Evolutionary conservation across 2,113 vertebrate species (phyloP), one percentile per base, ranked within the genome.

Genomic region (Saccopteryx leptura): DNA sequence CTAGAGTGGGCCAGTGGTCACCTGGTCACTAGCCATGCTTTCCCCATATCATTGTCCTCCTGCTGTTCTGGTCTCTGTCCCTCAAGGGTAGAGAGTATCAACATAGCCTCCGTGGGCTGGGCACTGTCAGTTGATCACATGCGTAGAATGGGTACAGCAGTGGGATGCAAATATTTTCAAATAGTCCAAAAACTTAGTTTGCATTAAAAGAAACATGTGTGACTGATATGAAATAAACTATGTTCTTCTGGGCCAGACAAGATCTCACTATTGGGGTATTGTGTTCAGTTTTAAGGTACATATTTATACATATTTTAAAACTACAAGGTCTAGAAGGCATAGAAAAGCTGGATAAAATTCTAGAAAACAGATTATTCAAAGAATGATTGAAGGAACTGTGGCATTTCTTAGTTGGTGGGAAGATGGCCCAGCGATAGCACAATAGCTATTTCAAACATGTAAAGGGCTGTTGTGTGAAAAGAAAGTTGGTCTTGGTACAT

Each of bases 281-380:
- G 33, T 90, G 66, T 11, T 95, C n/a, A 76, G 80, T 56, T 75
- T 71, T 33, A 88, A 88, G 26, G 54, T 33, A 87, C 1, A 7
- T 63, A 21, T 10, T 58, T 69, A 60, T 56, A 28, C 18, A 68
- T 65, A 33, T 46, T 83, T 66, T 60, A 85, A 63, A 80, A 31
- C 12, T 71, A 9, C 50, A 28, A 26, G 91, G 46, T 87, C 52
- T 69, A 66, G 14, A 76, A 82, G 72, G 24, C 33, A 76, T 28
- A 93, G 60, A 54, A 66, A 82, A 58, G 5, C 58, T 84, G 50
- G 15, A 7, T 15, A 33, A 46, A 65, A 46, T 21, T 68, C 80
- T 90, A 23, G 65, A 92, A 96, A 46, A 12, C 46, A 83, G 72
- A 28, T 48, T 87, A 52, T 79, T 90, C 26, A 54, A 91, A 82